A percentile compares a stretch with the other conserved stretches of the same genome.
These are phyloP conservation scores for Mus musculus DNA, from an alignment of 2,113 vertebrate species.

Conservation along the genomic window GRCm39 chr1:56101001-56101500, in stretches of 20 bases:
- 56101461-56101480: neutral
- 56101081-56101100: neutral
- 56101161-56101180: neutral
- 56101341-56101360: neutral
- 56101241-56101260: neutral
- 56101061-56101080: neutral
- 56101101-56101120: neutral
- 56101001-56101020: neutral
- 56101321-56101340: neutral
- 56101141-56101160: conserved; percentile 6
- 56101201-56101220: neutral
- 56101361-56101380: neutral
- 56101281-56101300: neutral
- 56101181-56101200: neutral
- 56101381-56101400: conserved; percentile 2
- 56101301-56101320: neutral
- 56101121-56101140: neutral
- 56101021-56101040: neutral
- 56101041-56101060: neutral
- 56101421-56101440: neutral
- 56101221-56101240: neutral
- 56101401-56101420: neutral
- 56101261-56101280: neutral
- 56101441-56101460: neutral
- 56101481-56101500: neutral